These are phyloP conservation scores for Bombus affinis DNA, from an alignment of 1,140 invertebrate genomes.

Conservation along the genomic window DNA sequence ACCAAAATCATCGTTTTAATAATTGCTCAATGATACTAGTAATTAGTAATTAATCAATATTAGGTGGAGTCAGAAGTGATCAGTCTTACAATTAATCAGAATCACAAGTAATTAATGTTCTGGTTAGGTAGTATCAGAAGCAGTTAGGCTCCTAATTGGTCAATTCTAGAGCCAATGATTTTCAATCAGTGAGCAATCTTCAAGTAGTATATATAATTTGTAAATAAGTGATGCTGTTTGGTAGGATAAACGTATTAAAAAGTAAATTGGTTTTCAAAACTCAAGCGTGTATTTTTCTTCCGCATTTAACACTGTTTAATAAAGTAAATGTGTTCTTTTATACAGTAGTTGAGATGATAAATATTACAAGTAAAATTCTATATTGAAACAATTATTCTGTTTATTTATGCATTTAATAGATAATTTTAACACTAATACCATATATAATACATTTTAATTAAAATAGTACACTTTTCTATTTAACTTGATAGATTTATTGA, in stretches of 20 bases:
- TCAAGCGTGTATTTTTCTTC: no score
- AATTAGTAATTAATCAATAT: not conserved
- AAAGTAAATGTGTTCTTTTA: no score
- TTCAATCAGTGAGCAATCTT: not conserved
- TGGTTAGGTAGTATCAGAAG: not conserved
- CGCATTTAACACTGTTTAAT: no score
- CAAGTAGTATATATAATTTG: not conserved
- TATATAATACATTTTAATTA: no score
- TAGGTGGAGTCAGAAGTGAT: not conserved
- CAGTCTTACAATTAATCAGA: not conserved
- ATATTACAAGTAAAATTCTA: no score
- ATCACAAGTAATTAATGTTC: not conserved
- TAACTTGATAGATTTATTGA: no score
- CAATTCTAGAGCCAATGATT: not conserved
- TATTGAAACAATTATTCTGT: no score
- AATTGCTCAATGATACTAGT: not conserved
- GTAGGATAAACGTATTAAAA: not conserved
- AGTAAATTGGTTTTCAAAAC: not conserved
- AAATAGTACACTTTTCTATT: no score
- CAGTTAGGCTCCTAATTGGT: not conserved
- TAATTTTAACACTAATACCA: no score
- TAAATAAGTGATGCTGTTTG: not conserved
- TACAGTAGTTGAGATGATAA: no score
- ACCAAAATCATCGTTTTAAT: not conserved
- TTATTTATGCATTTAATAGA: no score